phyloP scores from a whole-genome alignment of 1,140 invertebrate genomes.

The Musca vetustissima region DNA sequence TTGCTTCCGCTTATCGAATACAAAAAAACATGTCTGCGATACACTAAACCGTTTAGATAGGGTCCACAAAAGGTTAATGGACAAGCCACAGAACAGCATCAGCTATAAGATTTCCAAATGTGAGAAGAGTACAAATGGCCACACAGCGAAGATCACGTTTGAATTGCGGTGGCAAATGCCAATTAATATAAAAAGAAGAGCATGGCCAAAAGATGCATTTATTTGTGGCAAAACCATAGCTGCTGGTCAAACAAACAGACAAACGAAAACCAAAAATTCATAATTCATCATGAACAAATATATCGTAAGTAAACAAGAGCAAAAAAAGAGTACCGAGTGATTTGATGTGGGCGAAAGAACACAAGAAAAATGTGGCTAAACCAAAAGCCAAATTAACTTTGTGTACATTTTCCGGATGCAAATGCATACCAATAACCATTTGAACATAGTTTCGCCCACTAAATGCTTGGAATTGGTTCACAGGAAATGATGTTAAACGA shows the following conservation, averaged over 20 bases:
- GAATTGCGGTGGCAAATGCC: background rate
- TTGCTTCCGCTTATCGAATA: too few species aligned
- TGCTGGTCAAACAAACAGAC: background rate
- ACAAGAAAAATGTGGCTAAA: too few species aligned
- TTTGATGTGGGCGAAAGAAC: too few species aligned
- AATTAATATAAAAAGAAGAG: slow-evolving; percentile 17
- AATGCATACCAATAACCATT: too few species aligned
- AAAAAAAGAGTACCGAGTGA: too few species aligned
- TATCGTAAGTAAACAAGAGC: slow-evolving; percentile 5
- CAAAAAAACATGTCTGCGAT: too few species aligned
- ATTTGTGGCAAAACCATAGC: slow-evolving; percentile 8
- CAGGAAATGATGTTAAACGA: background rate
- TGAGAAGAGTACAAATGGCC: background rate
- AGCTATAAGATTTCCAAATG: slow-evolving; percentile 1
- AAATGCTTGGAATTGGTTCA: too few species aligned
- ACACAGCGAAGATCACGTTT: slow-evolving; percentile 9
- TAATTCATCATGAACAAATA: slow-evolving; percentile 2
- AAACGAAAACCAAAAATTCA: too few species aligned
- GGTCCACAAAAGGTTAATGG: slow-evolving; percentile 1
- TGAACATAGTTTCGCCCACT: too few species aligned
- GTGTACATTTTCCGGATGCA: too few species aligned
- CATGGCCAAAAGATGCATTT: background rate
- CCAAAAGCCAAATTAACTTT: too few species aligned
- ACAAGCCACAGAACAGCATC: background rate
- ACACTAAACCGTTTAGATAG: too few species aligned